A percentile compares a stretch with the other conserved stretches of the same genome.
phyloP scores from a whole-genome alignment of 2,797 vertebrate genomes.

The Leontopithecus rosalia region DNA sequence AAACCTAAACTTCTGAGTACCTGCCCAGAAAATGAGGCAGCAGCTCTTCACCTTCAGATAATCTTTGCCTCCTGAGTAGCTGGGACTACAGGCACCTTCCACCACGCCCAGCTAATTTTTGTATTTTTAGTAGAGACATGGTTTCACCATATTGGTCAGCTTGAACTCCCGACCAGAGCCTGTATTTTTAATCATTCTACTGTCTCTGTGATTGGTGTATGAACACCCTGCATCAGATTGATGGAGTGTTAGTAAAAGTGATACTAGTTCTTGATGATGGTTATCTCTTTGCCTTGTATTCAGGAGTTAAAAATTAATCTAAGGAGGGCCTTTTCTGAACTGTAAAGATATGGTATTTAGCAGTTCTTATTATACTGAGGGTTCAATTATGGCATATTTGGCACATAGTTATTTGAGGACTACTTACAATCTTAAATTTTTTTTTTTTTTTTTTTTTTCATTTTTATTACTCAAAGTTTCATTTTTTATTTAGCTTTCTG shows the following conservation, averaged over 20 bases:
- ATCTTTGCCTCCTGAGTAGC: background rate
- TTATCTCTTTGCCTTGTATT: background rate
- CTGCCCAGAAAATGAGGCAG: background rate
- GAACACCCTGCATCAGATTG: background rate
- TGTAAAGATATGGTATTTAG: background rate
- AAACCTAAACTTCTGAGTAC: background rate
- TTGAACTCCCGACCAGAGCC: background rate
- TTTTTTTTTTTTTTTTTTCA: background rate
- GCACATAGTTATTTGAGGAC: background rate
- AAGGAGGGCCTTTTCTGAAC: background rate
- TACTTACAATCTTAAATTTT: background rate
- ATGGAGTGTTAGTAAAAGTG: background rate
- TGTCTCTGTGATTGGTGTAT: background rate
- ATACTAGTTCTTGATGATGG: background rate
- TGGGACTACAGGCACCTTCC: background rate
- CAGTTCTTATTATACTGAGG: background rate
- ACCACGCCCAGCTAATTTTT: too few relatives aligned
- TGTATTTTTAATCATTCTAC: background rate
- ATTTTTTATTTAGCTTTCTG: too few relatives aligned
- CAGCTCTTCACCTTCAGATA: background rate
- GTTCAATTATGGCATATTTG: background rate
- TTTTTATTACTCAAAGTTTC: too few relatives aligned
- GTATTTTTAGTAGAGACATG: background rate
- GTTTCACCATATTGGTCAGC: background rate
- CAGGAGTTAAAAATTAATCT: background rate